Conservation (phyloP, 2,113 vertebrate species). For the Pedetes capensis region DNA sequence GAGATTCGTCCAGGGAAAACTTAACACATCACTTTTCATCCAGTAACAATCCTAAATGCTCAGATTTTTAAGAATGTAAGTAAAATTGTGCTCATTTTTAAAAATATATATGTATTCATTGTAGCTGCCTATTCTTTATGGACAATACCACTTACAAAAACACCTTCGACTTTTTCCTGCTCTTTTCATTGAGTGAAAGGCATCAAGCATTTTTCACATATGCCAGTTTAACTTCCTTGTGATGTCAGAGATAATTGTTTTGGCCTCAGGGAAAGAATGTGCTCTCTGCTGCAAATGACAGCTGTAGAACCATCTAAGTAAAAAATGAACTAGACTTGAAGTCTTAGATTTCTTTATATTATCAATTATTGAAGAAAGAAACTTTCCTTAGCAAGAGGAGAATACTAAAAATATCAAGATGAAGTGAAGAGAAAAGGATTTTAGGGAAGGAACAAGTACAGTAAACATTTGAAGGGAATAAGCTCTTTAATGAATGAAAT, state of each 20-base stretch:
- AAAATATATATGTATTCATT: not conserved
- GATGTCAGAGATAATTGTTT: constrained; percentile 83
- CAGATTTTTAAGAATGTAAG: not conserved
- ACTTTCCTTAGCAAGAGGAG: constrained; percentile 47
- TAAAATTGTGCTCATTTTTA: not conserved
- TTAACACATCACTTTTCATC: not conserved
- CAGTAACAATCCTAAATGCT: not conserved
- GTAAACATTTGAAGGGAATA: not conserved
- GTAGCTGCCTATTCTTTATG: not conserved
- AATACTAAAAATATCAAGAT: constrained; percentile 71
- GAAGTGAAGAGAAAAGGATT: constrained; percentile 41
- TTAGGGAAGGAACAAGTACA: not conserved
- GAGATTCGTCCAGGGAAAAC: not conserved
- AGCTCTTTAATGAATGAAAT: not conserved
- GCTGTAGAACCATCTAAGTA: constrained; percentile 71
- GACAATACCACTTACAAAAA: constrained; percentile 54
- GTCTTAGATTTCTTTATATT: constrained; percentile 77
- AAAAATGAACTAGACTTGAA: constrained; percentile 72
- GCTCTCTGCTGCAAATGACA: constrained; percentile 76
- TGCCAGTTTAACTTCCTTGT: constrained; percentile 76
- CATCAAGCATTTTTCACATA: constrained; percentile 68
- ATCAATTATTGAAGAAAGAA: constrained; percentile 80
- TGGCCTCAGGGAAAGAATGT: constrained; percentile 80
- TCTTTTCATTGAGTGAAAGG: constrained; percentile 63
- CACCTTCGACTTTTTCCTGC: constrained; percentile 49